phyloP scores from a whole-genome alignment of 1,140 invertebrate genomes.

The Ceratoteleas bidentatus region DNA sequence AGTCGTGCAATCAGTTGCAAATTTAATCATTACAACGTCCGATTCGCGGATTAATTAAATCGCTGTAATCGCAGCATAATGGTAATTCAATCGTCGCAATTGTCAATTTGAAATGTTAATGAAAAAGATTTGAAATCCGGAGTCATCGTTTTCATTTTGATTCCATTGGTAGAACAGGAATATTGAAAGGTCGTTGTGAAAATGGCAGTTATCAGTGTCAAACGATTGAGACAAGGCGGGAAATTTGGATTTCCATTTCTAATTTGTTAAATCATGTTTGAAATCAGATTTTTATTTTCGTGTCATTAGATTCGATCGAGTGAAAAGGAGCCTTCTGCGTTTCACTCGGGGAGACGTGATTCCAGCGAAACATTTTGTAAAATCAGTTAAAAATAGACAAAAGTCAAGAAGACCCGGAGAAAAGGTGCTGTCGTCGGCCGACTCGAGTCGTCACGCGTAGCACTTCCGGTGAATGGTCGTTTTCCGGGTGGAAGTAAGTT shows the following conservation, averaged over 20 bases:
- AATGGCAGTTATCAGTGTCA: too few species aligned
- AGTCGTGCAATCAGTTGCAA: constrained; percentile 17
- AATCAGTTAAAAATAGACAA: constrained; percentile 28
- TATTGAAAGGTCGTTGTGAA: too few species aligned
- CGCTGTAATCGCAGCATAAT: too few species aligned
- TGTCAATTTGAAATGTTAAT: too few species aligned
- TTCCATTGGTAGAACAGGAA: too few species aligned
- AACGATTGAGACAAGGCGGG: too few species aligned
- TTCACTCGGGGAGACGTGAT: neutral
- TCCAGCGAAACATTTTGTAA: constrained; percentile 3
- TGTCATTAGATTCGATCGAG: neutral
- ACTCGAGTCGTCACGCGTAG: constrained; percentile 34
- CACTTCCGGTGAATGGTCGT: constrained; percentile 54
- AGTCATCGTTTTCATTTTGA: too few species aligned
- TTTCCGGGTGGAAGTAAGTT: constrained; percentile 52
- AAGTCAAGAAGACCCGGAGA: constrained; percentile 18
- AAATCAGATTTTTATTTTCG: neutral
- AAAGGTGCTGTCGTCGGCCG: constrained; percentile 30
- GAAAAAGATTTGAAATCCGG: too few species aligned
- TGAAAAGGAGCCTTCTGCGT: neutral
- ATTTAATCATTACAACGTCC: neutral
- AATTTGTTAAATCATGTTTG: neutral
- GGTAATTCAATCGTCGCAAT: too few species aligned
- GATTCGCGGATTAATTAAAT: too few species aligned
- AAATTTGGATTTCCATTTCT: neutral